Conservation (phyloP, 2,797 vertebrate genomes). For the Coccyzus lansbergi region DNA sequence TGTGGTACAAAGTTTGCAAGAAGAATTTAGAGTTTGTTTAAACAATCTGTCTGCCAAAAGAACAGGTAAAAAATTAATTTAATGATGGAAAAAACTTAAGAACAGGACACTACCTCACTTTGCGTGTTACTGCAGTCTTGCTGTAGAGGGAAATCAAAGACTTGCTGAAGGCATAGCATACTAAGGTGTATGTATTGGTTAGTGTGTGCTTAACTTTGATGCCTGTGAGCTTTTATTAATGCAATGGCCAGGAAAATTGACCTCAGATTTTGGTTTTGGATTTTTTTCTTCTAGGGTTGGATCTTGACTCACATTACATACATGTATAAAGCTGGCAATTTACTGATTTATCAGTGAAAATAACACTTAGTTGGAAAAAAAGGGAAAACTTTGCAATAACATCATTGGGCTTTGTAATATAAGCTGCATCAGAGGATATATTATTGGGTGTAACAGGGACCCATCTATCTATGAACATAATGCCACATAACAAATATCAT, state of each 20-base stretch:
- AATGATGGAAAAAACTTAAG: slow-evolving; percentile 47
- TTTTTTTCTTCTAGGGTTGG: neutral
- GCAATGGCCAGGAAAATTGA: slow-evolving; percentile 55
- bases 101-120: neutral
- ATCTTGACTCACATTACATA: slow-evolving; percentile 33
- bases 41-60: neutral
- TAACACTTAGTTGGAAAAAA: slow-evolving; percentile 46
- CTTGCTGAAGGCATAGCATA: slow-evolving; percentile 5
- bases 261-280: slow-evolving; percentile 6
- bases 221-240: slow-evolving; percentile 63
- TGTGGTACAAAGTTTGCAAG: neutral
- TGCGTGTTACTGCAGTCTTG: slow-evolving; percentile 20
- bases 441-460: neutral
- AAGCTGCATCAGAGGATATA: neutral
- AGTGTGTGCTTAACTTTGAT: slow-evolving; percentile 51
- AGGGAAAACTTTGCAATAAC: slow-evolving; percentile 38
- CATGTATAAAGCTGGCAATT: slow-evolving; percentile 59
- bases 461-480: neutral
- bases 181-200: slow-evolving; percentile 22
- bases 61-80: neutral
- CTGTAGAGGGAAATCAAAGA: slow-evolving; percentile 50
- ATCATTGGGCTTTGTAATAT: slow-evolving; percentile 62
- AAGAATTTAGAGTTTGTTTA: neutral
- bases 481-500: neutral
- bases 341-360: slow-evolving; percentile 60